phyloP scores from a whole-genome alignment of 2,797 vertebrate genomes.

The Lepus oiostolus region DNA sequence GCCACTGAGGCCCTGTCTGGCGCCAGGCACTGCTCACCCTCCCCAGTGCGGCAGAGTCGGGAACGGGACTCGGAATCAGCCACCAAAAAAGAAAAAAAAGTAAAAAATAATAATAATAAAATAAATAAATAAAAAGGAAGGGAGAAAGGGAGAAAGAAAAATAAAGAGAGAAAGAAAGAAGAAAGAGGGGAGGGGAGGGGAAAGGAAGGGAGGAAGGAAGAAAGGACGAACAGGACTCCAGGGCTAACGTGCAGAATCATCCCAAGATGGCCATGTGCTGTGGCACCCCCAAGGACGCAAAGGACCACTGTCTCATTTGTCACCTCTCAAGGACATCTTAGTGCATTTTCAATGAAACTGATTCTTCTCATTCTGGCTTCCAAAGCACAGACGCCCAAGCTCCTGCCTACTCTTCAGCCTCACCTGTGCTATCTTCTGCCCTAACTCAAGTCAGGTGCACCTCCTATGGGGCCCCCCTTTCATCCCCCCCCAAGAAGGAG shows the following conservation, averaged over 20 bases:
- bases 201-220: no score
- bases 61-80: neutral
- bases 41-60: neutral
- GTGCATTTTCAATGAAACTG: neutral
- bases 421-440: neutral
- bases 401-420: neutral
- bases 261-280: neutral
- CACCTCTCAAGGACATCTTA: neutral
- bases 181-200: no score
- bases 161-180: no score
- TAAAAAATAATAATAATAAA: no score
- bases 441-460: neutral
- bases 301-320: neutral
- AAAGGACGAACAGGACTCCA: no score
- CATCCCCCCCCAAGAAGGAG: neutral
- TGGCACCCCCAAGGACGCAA: neutral
- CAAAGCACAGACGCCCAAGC: neutral
- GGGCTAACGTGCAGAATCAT: neutral
- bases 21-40: rapidly evolving
- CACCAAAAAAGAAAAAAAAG: neutral
- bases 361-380: neutral
- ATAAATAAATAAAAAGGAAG: no score
- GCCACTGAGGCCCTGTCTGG: neutral
- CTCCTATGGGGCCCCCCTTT: neutral
- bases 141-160: no score